Evolutionary conservation across 2,797 vertebrate genomes (phyloP), one percentile per base, ranked within the genome.

Genomic region (Labroides dimidiatus): DNA sequence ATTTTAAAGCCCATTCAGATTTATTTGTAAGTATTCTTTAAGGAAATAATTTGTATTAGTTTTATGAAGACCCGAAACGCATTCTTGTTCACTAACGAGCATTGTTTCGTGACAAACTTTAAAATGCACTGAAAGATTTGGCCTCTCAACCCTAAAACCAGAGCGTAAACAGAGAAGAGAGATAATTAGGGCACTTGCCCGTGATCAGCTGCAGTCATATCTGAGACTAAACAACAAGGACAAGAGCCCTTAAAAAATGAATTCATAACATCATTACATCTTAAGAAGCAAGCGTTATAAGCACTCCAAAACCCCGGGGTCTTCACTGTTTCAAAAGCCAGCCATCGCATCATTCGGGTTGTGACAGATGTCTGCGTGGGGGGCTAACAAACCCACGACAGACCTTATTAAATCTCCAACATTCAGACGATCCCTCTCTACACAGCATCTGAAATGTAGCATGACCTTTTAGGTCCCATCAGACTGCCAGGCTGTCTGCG

Each of bases 401-500:
- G 73, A 85, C 69, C 82, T 80, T 81, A 84, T 82, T 82, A 82
- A 84, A 85, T 80, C 77, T 81, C 77, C 65, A 54, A 73, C 79
- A 69, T 67, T 80, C 69, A 69, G 58, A 56, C 45, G 5, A 69
- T 87, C 72, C 73, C 69, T 60, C 78, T 81, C 75, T 65, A 84
- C 84, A 75, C 72, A 74, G 81, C 78, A 84, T 87, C 80, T 86
- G 84, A 90, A 90, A 90, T 89, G 81, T 82, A 83, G 82, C 89
- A 60, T 91, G 89, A 92, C 90, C 90, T 90, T 85, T 89, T 45
- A 68, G 75, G 77, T 88, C 84, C 79, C 85, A 69, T 87, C 84
- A 81, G 77, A 74, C 80, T 67, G 77, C 80, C 74, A 42, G 77
- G 73, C 85, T 88, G 84, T 90, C 89, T 75, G 80, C 78, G 69